These are phyloP conservation scores for Cataglyphis cursor DNA, from an alignment of 2,888 invertebrate genomes.

Conservation along the genomic window DNA sequence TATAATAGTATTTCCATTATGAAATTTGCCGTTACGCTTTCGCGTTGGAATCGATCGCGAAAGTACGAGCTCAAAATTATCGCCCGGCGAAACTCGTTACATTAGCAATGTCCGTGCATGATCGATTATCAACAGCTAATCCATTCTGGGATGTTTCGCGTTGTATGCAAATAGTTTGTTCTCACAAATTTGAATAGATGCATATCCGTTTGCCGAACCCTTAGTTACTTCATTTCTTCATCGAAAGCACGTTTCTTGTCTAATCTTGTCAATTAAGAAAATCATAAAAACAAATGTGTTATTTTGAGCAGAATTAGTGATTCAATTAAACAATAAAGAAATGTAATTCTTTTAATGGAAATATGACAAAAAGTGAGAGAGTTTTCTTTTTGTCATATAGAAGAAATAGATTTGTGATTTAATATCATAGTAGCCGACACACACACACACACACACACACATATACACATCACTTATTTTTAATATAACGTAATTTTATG, in stretches of 20 bases:
- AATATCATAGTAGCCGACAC: background rate
- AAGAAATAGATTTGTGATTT: conserved; percentile 12
- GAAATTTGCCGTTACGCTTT: conserved; percentile 54
- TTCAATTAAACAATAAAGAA: background rate
- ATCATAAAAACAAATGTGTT: background rate
- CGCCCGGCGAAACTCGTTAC: conserved; percentile 63
- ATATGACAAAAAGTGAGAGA: background rate
- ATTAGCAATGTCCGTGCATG: conserved; percentile 61
- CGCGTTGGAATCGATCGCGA: conserved; percentile 64
- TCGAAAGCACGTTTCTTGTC: background rate
- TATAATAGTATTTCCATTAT: conserved; percentile 47
- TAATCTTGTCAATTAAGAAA: conserved; percentile 6
- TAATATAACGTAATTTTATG: conserved; percentile 24
- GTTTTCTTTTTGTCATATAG: background rate
- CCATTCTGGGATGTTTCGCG: conserved; percentile 51
- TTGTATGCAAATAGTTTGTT: conserved; percentile 53
- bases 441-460: no score
- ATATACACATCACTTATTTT: background rate
- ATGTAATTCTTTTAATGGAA: background rate
- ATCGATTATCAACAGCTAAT: conserved; percentile 64
- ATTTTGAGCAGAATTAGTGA: background rate
- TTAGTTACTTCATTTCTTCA: conserved; percentile 25
- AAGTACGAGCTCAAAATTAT: conserved; percentile 62
- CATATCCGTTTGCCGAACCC: conserved; percentile 3
- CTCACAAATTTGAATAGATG: conserved; percentile 38